These are phyloP conservation scores for Chalcosyrphus nemorum DNA, from an alignment of 2,888 invertebrate genomes.

Conservation along the genomic window DNA sequence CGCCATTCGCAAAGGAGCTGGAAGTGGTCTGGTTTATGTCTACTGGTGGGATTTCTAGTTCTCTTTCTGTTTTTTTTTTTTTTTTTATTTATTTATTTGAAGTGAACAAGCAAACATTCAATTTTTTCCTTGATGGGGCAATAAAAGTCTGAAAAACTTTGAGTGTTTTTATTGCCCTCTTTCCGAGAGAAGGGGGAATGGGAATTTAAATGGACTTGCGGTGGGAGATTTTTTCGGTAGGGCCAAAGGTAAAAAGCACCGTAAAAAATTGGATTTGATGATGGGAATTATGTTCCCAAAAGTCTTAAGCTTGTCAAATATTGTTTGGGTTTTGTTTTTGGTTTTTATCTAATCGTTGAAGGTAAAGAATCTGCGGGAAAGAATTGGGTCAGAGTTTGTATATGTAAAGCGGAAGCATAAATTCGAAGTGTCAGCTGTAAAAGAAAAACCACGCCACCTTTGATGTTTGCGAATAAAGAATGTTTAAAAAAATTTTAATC, in stretches of 20 bases:
- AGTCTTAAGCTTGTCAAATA: neutral
- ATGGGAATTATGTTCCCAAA: neutral
- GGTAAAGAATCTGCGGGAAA: neutral
- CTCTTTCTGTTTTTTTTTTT: no score
- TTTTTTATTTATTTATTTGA: conserved; percentile 24
- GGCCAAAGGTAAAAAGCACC: neutral
- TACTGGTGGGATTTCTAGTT: neutral
- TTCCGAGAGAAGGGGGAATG: neutral
- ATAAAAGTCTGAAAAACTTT: conserved; percentile 40
- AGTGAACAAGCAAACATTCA: conserved; percentile 14
- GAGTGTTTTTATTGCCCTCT: conserved; percentile 8
- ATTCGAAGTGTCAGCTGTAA: neutral
- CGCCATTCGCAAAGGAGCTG: neutral
- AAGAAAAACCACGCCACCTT: neutral
- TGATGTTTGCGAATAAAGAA: neutral
- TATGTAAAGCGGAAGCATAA: neutral
- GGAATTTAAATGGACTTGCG: neutral
- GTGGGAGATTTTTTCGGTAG: neutral
- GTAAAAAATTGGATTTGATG: neutral
- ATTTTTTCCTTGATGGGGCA: conserved; percentile 35
- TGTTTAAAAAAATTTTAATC: no score
- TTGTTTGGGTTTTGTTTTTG: neutral
- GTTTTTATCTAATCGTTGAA: neutral
- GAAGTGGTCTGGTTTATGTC: conserved; percentile 18
- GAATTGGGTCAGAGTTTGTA: neutral